Base-by-base conservation (phyloP, 2,888 invertebrate species). In the Drosophila picticornis region DNA sequence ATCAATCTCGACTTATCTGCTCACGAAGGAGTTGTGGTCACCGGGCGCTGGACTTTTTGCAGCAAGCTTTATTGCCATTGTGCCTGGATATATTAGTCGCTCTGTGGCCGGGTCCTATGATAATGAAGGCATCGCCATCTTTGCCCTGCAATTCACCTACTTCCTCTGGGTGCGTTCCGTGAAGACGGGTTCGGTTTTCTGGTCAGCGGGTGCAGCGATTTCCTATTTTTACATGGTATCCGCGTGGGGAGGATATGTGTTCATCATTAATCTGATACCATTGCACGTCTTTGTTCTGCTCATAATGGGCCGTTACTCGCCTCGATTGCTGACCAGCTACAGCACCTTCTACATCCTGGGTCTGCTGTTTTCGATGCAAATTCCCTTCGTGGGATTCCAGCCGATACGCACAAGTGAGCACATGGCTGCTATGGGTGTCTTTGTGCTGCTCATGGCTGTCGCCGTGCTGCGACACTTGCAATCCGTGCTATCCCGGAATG, bases 141-240 rank as follows among this genome's bases (percentile, higher is more conserved):
- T 99, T 94, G 99, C 99, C 2, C 95, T 99, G 61, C 99, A 99
- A 94, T 98, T 99, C 92, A 99, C 99, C 2, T 99, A 99, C 93
- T 99, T 96, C 92, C 94, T 99, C 57, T 99, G 99, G 99, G 96
- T 99, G 57, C 99, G 98, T 93, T 97, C 99, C 65, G 97, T 99
- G 9, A 99, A 99, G 94, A 98, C 97, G 80, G 99, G 99, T 32
- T 98, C 99, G 6, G 96, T 99, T 40, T 99, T 97, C 93, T 99
- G 99, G 99, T 96, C 99, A 6, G 95, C 97, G 40, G 96, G 98
- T 92, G 96, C 99, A 64, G 97, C 99, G 10, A 92, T 99, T 6
- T 98, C 99, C 1, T 99, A 99, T 94, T 99, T 99, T 94, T 99
- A 99, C 94, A 99, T 99, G 99, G 99, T 99, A 3, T 99, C 99